Percentiles rank a stretch among this genome's conserved stretches.
phyloP scores from a whole-genome alignment of 2,888 invertebrate species.

The Bellardia bayeri region DNA sequence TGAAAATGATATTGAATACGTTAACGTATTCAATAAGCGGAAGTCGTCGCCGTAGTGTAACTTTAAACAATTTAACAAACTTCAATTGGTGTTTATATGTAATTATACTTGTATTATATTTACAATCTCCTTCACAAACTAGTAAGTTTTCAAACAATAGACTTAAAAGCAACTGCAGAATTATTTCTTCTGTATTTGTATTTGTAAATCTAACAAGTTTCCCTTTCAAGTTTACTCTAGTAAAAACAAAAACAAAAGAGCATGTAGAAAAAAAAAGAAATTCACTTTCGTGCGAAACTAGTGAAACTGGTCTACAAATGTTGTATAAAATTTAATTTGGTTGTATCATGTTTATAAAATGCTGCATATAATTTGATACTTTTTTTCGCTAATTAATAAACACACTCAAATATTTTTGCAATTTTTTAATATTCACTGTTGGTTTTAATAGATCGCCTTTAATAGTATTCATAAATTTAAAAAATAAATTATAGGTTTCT shows the following conservation, averaged over 20 bases:
- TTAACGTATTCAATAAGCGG: conserved; percentile 59
- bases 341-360: conserved; percentile 1
- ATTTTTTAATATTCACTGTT: not conserved
- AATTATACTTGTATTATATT: conserved; percentile 49
- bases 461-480: not conserved
- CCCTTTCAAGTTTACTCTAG: conserved; percentile 71
- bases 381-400: not conserved
- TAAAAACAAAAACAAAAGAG: conserved; percentile 31
- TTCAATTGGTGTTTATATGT: conserved; percentile 42
- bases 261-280: conserved; percentile 72
- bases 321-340: conserved; percentile 29
- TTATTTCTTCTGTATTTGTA: not conserved
- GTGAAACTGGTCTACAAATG: conserved; percentile 80
- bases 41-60: conserved; percentile 52
- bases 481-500: not conserved
- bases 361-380: not conserved
- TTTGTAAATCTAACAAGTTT: conserved; percentile 57
- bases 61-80: conserved; percentile 23
- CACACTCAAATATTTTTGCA: not conserved
- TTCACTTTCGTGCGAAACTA: conserved; percentile 81
- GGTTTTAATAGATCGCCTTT: not conserved
- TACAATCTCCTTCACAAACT: conserved; percentile 50
- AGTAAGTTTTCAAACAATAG: conserved; percentile 53
- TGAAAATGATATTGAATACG: conserved; percentile 73
- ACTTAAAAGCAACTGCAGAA: not conserved